These are phyloP conservation scores for Stenchaetothrips biformis DNA, from an alignment of 2,888 invertebrate genomes.

Conservation along the genomic window DNA sequence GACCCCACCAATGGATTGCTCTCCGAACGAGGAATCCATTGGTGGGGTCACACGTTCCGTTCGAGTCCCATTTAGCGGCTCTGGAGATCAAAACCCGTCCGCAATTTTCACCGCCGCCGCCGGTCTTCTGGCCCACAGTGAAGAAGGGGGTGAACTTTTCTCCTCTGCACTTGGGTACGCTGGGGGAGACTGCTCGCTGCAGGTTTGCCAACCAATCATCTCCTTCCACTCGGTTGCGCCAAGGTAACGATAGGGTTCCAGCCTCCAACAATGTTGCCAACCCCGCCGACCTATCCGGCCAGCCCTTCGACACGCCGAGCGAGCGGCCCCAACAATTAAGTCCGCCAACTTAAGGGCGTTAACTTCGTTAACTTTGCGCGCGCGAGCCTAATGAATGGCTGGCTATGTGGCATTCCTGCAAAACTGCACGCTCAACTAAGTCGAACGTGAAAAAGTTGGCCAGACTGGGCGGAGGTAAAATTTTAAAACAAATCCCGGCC, in stretches of 20 bases:
- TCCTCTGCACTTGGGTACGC: not conserved
- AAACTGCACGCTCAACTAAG: not conserved
- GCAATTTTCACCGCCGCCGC: not conserved
- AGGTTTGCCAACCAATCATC: slow-evolving; percentile 21
- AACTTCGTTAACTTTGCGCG: not conserved
- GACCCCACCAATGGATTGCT: no score
- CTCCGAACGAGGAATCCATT: no score
- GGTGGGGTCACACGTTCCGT: no score
- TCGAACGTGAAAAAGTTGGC: not conserved
- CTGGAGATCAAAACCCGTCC: no score
- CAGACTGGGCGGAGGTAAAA: no score
- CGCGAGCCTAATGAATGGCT: not conserved
- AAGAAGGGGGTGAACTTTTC: not conserved
- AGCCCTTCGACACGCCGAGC: no score
- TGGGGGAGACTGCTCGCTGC: not conserved
- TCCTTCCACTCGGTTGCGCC: not conserved
- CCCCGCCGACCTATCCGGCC: no score
- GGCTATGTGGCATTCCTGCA: not conserved
- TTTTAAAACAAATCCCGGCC: no score
- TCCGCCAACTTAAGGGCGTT: not conserved
- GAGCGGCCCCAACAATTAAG: not conserved
- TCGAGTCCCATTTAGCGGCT: no score
- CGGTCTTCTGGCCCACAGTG: not conserved
- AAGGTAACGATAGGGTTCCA: not conserved
- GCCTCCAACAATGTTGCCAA: slow-evolving; percentile 4